Conservation (phyloP, 2,113 vertebrate genomes). For the Anolis sagrei region DNA sequence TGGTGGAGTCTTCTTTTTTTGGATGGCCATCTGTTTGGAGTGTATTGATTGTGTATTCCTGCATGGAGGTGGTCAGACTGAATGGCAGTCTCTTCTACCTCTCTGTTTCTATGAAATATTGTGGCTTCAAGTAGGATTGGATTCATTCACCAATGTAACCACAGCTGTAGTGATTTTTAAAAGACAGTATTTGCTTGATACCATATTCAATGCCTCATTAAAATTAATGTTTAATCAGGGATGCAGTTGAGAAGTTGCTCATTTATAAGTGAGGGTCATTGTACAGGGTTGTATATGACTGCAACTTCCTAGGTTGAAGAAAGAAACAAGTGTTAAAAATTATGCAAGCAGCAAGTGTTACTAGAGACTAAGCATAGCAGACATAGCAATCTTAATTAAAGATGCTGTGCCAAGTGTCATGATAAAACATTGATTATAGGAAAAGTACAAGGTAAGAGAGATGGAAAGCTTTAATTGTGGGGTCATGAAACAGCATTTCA, state of each 20-base stretch:
- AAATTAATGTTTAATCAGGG: background rate
- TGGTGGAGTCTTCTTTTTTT: too few species aligned
- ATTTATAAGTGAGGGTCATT: background rate
- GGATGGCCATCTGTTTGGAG: too few species aligned
- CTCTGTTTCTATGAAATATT: slow-evolving; percentile 3
- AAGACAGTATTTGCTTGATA: background rate
- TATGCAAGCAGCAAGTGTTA: slow-evolving; percentile 1
- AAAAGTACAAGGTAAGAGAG: background rate
- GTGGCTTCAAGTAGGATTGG: background rate
- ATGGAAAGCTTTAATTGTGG: slow-evolving; percentile 16
- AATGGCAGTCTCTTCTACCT: too few species aligned
- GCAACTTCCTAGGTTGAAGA: background rate
- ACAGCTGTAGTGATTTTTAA: background rate
- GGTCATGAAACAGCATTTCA: background rate
- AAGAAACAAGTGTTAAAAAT: background rate
- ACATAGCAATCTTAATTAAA: slow-evolving; percentile 12
- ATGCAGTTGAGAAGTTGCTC: background rate
- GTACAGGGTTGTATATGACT: too few species aligned
- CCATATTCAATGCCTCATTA: background rate
- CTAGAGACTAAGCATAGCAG: background rate
- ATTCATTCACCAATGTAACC: background rate
- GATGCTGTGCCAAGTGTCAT: background rate
- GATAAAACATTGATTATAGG: background rate
- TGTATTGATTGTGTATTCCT: too few species aligned
- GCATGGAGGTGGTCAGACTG: too few species aligned